phyloP scores from a whole-genome alignment of 2,888 invertebrate species.

The Acanthosepion esculentum region DNA sequence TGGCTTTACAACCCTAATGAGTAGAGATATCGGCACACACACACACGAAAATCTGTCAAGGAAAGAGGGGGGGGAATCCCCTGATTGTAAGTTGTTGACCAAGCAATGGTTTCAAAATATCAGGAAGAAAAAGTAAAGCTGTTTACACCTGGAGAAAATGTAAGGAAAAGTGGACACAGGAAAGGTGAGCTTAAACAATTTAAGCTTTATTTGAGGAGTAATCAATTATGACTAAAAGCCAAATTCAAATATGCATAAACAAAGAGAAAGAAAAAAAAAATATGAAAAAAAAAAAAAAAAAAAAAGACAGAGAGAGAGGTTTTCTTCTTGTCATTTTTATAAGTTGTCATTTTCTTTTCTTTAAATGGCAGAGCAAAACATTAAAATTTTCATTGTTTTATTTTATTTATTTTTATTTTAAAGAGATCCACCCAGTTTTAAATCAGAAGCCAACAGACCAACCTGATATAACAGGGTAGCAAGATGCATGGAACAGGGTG shows the following conservation, averaged over 20 bases:
- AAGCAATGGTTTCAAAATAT: no score
- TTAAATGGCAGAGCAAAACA: conserved; percentile 25
- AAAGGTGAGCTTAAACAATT: background rate
- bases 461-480: background rate
- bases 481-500: background rate
- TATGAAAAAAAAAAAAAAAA: no score
- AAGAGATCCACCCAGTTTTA: background rate
- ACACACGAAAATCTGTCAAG: no score
- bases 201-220: conserved; percentile 6
- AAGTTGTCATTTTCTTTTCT: background rate
- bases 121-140: no score
- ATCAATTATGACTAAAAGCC: conserved; percentile 36
- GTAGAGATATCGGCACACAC: no score
- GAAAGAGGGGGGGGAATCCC: no score
- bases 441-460: conserved; percentile 36
- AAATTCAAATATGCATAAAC: background rate
- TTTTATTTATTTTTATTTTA: background rate
- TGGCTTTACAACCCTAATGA: no score
- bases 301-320: no score
- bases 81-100: no score
- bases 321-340: background rate
- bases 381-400: background rate
- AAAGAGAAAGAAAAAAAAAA: background rate
- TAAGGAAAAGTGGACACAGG: background rate
- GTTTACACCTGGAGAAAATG: background rate